Conservation (phyloP, 2,797 vertebrate species). For the Rhynchonycteris naso region DNA sequence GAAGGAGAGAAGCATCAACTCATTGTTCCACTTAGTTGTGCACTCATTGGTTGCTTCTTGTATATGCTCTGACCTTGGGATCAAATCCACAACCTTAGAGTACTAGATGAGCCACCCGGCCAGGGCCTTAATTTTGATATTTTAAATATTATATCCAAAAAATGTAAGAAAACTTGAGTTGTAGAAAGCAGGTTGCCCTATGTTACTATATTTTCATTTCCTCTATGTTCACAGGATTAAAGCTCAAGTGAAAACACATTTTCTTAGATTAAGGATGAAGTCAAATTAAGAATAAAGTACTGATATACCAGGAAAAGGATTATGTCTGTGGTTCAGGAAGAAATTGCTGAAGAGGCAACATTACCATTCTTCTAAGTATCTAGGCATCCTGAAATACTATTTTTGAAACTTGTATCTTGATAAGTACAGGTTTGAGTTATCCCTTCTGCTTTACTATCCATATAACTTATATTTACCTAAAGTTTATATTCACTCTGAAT, state of each 20-base stretch:
- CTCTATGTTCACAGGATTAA: background rate
- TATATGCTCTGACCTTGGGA: no score
- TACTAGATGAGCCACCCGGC: no score
- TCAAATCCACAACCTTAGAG: no score
- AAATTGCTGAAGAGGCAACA: background rate
- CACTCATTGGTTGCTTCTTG: no score
- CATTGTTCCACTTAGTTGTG: no score
- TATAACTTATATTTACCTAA: background rate
- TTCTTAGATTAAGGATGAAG: background rate
- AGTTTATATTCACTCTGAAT: background rate
- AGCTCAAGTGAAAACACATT: background rate
- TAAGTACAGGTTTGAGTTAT: background rate
- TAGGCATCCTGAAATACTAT: background rate
- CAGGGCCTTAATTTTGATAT: background rate
- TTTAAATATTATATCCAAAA: background rate
- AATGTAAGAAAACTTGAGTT: background rate
- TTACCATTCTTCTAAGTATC: background rate
- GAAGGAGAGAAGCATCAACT: no score
- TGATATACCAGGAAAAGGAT: background rate
- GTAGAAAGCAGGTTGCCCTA: background rate
- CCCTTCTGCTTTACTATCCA: background rate
- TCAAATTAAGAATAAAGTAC: background rate
- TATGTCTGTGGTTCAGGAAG: background rate
- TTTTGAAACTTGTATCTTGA: background rate
- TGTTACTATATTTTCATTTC: background rate